Evolutionary conservation across 2,113 vertebrate species (phyloP), one percentile per base, ranked within the genome.

Genomic region (Mionectes macconnelli): DNA sequence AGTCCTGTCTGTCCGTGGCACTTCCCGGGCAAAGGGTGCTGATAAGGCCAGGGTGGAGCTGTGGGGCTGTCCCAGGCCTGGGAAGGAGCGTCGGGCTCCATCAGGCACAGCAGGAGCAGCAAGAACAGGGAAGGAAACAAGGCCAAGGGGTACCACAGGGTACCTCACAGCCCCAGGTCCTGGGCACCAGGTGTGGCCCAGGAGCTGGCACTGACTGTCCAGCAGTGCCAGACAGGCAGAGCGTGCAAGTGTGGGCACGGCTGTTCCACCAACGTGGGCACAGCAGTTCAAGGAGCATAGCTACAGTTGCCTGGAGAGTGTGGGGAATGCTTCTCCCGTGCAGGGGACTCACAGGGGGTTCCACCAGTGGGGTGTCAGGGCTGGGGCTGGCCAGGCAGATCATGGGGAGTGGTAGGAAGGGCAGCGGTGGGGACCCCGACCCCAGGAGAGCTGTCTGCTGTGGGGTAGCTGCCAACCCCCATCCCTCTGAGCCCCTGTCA

Each of bases 131-230:
- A 91, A 55, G 47, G 45, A 86, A 62, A 45, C 50, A 6, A 47
- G 30, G 87, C 50, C 10, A 2, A 56, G 25, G 30, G 45, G 24
- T 60, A 31, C 40, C 25, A 21, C 12, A 42, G 40, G 52, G 20
- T 59, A 63, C 28, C 1, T 13, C 4, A 8, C 53, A 67, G 63
- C 39, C 9, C 18, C 64, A 40, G 23, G 3, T 45, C 6, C 70
- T 35, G 59, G 66, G 66, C 1, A 8, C 27, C 86, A 94, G 75
- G 83, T 90, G 83, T 0, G 7, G 44, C 55, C 31, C 3, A 2
- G 28, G 37, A 80, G 88, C 0, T 0, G 50, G 78, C 37, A 74
- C 35, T 0, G 0, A 74, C 35, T 0, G 0, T 39, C 40, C 1
- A 0, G 67, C 37, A 31, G 27, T 9, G 72, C 52, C 5, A 0